A percentile compares a stretch with the other conserved stretches of the same genome.
Evolutionary conservation across 2,113 vertebrate genomes (phyloP).

Genomic region (Plecotus auritus): DNA sequence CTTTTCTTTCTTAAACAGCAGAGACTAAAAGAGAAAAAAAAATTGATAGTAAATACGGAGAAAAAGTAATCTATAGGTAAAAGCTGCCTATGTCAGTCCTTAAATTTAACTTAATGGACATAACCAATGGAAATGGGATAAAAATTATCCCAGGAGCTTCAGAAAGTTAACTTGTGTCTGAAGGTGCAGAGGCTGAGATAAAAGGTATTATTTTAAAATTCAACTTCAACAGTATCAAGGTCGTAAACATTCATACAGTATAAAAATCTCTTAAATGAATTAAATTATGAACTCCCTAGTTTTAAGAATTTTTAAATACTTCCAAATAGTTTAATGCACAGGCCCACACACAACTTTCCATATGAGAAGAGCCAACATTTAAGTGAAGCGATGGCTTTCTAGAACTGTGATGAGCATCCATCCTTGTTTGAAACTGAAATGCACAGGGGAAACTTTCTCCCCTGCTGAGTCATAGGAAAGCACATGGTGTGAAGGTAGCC

Average conservation of each 20-base stretch:
- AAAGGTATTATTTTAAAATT: not conserved
- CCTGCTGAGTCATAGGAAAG: not conserved
- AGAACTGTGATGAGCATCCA: not conserved
- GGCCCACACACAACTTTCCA: not conserved
- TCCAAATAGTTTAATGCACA: not conserved
- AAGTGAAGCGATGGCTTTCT: not conserved
- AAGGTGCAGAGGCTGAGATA: too few species aligned
- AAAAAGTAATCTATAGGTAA: not conserved
- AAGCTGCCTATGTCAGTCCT: not conserved
- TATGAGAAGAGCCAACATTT: not conserved
- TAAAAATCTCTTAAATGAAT: not conserved
- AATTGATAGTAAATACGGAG: not conserved
- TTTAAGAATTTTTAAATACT: not conserved
- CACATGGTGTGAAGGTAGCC: rapidly evolving
- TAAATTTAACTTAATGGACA: not conserved
- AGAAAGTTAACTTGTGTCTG: not conserved
- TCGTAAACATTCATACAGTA: not conserved
- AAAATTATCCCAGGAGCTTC: not conserved
- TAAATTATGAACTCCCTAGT: not conserved
- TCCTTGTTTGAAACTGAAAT: not conserved
- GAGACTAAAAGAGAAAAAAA: not conserved
- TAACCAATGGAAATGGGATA: not conserved
- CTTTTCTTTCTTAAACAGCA: not conserved
- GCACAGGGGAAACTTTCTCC: too few species aligned
- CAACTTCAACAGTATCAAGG: not conserved